These are phyloP conservation scores for Castor canadensis DNA, from an alignment of 2,113 vertebrate genomes.

Conservation along the genomic window DNA sequence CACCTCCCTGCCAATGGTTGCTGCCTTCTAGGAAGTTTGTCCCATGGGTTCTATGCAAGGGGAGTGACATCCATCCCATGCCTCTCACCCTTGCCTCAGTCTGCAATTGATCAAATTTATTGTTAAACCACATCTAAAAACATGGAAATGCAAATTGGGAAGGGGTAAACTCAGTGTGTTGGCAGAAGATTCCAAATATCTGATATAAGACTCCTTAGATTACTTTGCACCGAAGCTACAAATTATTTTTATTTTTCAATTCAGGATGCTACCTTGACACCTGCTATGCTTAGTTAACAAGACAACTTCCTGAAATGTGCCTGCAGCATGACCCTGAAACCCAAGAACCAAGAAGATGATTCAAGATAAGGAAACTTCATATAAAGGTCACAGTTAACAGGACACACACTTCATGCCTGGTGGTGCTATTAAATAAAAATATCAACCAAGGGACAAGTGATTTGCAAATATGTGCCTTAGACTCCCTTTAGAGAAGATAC, in stretches of 20 bases:
- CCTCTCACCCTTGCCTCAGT: neutral
- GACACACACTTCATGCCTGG: neutral
- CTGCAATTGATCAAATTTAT: neutral
- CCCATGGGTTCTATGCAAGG: neutral
- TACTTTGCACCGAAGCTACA: neutral
- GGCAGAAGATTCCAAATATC: neutral
- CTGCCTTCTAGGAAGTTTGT: slow-evolving; percentile 5
- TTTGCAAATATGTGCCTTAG: neutral
- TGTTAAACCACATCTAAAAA: neutral
- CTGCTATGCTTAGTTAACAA: slow-evolving; percentile 13
- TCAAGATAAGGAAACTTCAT: neutral
- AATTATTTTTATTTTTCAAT: slow-evolving; percentile 30
- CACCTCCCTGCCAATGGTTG: slow-evolving; percentile 14
- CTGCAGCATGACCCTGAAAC: neutral
- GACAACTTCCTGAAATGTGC: slow-evolving; percentile 5
- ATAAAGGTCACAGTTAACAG: neutral
- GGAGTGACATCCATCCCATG: neutral
- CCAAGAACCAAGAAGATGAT: slow-evolving; percentile 5
- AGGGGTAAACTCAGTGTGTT: neutral
- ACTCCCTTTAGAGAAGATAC: neutral
- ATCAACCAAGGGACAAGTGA: neutral
- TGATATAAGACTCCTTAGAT: neutral
- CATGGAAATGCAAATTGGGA: neutral
- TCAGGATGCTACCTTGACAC: neutral
- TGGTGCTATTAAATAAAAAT: neutral